A percentile compares a stretch with the other conserved stretches of the same genome.
These are phyloP conservation scores for Boloria euphrosyne DNA, from an alignment of 2,888 invertebrate species.

Conservation along the genomic window DNA sequence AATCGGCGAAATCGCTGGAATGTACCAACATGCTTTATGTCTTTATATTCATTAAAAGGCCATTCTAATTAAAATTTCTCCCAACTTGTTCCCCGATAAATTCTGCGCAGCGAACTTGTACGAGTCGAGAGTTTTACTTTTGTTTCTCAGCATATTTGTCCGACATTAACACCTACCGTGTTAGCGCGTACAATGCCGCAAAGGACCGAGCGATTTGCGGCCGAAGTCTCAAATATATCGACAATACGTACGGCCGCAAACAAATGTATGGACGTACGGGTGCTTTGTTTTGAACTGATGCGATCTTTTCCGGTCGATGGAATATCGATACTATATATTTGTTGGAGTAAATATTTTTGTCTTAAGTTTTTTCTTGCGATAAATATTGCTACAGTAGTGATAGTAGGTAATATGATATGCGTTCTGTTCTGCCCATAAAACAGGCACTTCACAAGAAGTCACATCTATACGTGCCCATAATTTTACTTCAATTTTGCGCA, in stretches of 20 bases:
- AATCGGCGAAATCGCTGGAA: slow-evolving; percentile 44
- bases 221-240: slow-evolving; percentile 46
- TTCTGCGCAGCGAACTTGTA: slow-evolving; percentile 47
- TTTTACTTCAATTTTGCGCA: too few relatives aligned
- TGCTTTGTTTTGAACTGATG: slow-evolving; percentile 48
- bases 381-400: too few relatives aligned
- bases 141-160: slow-evolving; percentile 52
- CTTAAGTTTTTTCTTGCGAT: too few relatives aligned
- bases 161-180: slow-evolving; percentile 53
- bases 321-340: slow-evolving; percentile 28
- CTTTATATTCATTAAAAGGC: slow-evolving; percentile 54
- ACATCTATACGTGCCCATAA: too few relatives aligned
- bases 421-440: too few relatives aligned
- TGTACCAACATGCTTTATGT: slow-evolving; percentile 49
- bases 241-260: slow-evolving; percentile 47
- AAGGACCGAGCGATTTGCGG: slow-evolving; percentile 51
- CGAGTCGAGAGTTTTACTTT: slow-evolving; percentile 41
- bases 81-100: slow-evolving; percentile 51
- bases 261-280: slow-evolving; percentile 43
- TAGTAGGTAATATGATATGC: too few relatives aligned
- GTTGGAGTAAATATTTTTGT: slow-evolving; percentile 2
- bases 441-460: too few relatives aligned
- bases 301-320: slow-evolving; percentile 51
- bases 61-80: slow-evolving; percentile 57
- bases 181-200: slow-evolving; percentile 50